These are phyloP conservation scores for Timema cristinae DNA, from an alignment of 2,888 invertebrate species.

Conservation along the genomic window DNA sequence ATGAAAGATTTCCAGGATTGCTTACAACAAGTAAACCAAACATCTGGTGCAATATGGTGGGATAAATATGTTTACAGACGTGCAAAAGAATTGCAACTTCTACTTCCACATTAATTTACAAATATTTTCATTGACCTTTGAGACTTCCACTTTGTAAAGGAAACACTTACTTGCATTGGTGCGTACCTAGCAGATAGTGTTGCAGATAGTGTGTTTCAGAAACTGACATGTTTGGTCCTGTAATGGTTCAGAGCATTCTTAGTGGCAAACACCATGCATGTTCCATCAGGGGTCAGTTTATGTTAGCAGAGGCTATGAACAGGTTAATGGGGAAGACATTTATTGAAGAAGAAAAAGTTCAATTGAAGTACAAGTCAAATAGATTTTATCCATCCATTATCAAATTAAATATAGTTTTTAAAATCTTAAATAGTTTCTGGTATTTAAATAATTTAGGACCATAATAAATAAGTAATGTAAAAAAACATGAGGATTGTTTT, in stretches of 20 bases:
- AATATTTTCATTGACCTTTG: not conserved
- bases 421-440: too few species aligned
- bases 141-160: not conserved
- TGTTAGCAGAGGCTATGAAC: too few species aligned
- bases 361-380: not conserved
- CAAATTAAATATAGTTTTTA: too few species aligned
- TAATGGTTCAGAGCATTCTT: too few species aligned
- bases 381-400: too few species aligned
- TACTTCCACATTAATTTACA: not conserved
- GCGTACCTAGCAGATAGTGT: not conserved
- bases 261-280: too few species aligned
- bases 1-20: not conserved
- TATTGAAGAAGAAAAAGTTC: not conserved
- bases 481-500: too few species aligned
- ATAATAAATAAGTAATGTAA: too few species aligned
- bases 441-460: too few species aligned
- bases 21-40: not conserved
- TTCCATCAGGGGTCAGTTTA: too few species aligned
- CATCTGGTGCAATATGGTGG: not conserved
- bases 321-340: not conserved
- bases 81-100: not conserved
- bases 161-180: not conserved
- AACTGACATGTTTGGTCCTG: too few species aligned
- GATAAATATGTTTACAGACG: not conserved
- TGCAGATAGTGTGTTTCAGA: not conserved